These are phyloP conservation scores for Vicugna pacos DNA, from an alignment of 2,113 vertebrate species.

Conservation along the genomic window DNA sequence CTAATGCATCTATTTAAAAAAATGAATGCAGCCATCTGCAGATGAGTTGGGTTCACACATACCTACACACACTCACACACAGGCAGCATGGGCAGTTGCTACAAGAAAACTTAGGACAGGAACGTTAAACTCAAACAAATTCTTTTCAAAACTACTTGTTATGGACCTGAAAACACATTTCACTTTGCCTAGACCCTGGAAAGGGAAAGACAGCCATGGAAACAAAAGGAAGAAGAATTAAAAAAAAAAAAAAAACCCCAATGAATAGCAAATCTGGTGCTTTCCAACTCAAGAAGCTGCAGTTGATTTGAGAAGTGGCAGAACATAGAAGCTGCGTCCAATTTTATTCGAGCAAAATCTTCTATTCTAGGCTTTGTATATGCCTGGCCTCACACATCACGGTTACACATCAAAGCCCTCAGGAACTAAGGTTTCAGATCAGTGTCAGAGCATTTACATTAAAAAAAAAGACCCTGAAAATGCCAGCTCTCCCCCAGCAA, in stretches of 20 bases:
- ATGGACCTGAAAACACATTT: conserved; percentile 48
- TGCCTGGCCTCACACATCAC: conserved; percentile 68
- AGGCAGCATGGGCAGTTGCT: background rate
- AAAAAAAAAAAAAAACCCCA: background rate
- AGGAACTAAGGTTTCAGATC: conserved; percentile 60
- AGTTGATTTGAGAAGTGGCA: conserved; percentile 75
- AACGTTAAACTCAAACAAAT: conserved; percentile 12
- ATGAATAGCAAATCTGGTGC: conserved; percentile 70
- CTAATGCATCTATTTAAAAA: background rate
- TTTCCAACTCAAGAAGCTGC: conserved; percentile 64
- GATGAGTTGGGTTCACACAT: background rate
- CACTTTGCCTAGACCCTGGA: conserved; percentile 49
- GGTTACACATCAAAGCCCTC: conserved; percentile 68
- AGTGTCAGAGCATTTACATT: conserved; percentile 49
- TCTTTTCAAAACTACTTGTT: conserved; percentile 45
- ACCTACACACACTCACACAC: background rate
- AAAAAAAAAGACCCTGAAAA: conserved; percentile 59
- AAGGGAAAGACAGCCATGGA: conserved; percentile 42
- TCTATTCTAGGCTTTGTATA: conserved; percentile 54
- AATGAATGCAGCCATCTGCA: background rate
- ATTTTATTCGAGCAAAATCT: conserved; percentile 66
- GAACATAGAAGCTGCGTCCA: conserved; percentile 47
- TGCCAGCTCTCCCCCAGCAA: conserved; percentile 4
- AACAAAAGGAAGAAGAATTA: background rate
- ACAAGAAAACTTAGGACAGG: background rate